Percentiles rank a stretch among this genome's conserved stretches.
Evolutionary conservation across 2,888 invertebrate genomes (phyloP).

Genomic region (Apodemia duryi): DNA sequence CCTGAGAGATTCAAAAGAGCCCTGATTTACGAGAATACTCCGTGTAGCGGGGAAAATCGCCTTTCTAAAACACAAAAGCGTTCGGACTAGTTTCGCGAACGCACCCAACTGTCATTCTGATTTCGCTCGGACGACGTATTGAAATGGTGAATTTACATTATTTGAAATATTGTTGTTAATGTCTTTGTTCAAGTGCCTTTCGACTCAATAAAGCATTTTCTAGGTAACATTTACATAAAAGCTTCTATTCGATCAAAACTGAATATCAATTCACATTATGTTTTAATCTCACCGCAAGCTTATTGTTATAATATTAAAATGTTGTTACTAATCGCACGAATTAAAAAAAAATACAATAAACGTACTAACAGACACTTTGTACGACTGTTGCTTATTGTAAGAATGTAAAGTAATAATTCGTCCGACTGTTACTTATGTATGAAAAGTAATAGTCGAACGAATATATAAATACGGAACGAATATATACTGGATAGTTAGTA

Average conservation of each 20-base stretch:
- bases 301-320: too few relatives aligned
- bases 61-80: conserved; percentile 43
- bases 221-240: conserved; percentile 11
- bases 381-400: too few relatives aligned
- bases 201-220: conserved; percentile 20
- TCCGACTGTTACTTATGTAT: too few relatives aligned
- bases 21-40: conserved; percentile 52
- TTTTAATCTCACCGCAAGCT: background rate
- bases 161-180: conserved; percentile 30
- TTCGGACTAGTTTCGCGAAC: conserved; percentile 35
- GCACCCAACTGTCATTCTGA: conserved; percentile 28
- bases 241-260: background rate
- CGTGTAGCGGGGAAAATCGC: conserved; percentile 61
- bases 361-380: too few relatives aligned
- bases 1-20: conserved; percentile 48
- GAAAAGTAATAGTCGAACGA: too few relatives aligned
- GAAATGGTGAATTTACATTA: conserved; percentile 30
- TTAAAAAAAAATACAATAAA: too few relatives aligned
- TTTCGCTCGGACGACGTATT: conserved; percentile 29
- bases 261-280: background rate
- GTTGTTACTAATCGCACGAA: too few relatives aligned
- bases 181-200: conserved; percentile 28
- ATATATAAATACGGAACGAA: too few relatives aligned
- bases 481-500: too few relatives aligned
- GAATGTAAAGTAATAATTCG: too few relatives aligned